Percentiles rank a stretch among this genome's conserved stretches.
Evolutionary conservation across 92 coral and sea anemone species (phyloP).

Genomic region (Micromussa lordhowensis): DNA sequence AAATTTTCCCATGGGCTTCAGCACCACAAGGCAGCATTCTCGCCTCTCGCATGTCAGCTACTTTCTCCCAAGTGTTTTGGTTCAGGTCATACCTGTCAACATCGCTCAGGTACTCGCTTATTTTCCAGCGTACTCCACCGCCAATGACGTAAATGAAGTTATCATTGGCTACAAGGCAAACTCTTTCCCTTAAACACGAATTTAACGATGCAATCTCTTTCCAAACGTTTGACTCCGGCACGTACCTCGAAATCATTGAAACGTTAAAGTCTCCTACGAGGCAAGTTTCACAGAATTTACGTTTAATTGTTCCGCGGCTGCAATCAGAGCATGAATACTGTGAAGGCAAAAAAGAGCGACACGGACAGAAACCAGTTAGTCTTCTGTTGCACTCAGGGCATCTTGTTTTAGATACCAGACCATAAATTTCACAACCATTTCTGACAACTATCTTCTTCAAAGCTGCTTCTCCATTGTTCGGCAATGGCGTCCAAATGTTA

Average conservation of each 20-base stretch:
- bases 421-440: slow-evolving; percentile 10
- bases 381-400: too few relatives aligned
- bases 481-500: not conserved
- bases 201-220: too few relatives aligned
- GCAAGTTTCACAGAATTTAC: too few relatives aligned
- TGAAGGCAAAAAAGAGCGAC: too few relatives aligned
- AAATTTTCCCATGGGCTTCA: not conserved
- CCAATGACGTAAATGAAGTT: slow-evolving; percentile 7
- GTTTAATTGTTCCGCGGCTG: too few relatives aligned
- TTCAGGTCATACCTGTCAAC: slow-evolving; percentile 5
- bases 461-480: not conserved
- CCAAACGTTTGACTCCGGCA: too few relatives aligned
- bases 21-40: slow-evolving; percentile 27
- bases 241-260: too few relatives aligned
- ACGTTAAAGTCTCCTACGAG: too few relatives aligned
- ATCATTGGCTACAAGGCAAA: slow-evolving; percentile 7
- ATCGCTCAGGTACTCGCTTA: not conserved
- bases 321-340: too few relatives aligned
- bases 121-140: not conserved
- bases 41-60: slow-evolving; percentile 15
- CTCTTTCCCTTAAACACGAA: not conserved
- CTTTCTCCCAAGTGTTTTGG: slow-evolving; percentile 7
- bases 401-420: not conserved
- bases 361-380: too few relatives aligned
- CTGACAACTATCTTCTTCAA: not conserved